phyloP scores from a whole-genome alignment of 2,888 invertebrate genomes.

The Anticlea derivata region DNA sequence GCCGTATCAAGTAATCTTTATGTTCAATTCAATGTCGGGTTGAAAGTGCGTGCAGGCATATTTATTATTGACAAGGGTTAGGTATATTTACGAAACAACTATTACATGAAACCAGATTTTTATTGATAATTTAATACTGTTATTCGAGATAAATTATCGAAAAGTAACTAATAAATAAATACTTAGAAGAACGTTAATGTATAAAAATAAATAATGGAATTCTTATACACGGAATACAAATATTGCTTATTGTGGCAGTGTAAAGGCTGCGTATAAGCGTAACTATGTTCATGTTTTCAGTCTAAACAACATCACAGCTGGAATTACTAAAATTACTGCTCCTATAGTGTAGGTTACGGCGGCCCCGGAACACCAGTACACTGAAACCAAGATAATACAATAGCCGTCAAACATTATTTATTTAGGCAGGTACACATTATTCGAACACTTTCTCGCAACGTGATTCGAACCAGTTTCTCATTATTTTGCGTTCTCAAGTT shows the following conservation, averaged over 20 bases:
- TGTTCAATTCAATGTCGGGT: too few species aligned
- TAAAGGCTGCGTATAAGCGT: conserved; percentile 30
- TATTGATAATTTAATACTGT: conserved; percentile 59
- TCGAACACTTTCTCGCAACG: too few species aligned
- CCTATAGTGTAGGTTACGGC: conserved; percentile 92
- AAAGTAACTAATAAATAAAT: conserved; percentile 29
- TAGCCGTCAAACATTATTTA: too few species aligned
- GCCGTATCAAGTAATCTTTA: too few species aligned
- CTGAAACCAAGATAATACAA: conserved; percentile 73
- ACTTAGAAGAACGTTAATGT: conserved; percentile 26
- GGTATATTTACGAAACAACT: too few species aligned
- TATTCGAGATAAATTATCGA: conserved; percentile 56
- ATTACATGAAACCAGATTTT: neutral
- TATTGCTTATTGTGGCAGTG: conserved; percentile 41
- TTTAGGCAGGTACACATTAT: too few species aligned
- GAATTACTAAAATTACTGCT: conserved; percentile 89
- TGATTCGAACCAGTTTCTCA: too few species aligned
- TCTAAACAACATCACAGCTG: conserved; percentile 87
- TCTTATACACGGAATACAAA: conserved; percentile 41
- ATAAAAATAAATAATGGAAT: conserved; percentile 43
- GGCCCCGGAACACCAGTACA: conserved; percentile 96
- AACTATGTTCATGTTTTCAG: conserved; percentile 57
- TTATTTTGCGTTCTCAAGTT: too few species aligned
- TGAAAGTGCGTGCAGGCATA: too few species aligned
- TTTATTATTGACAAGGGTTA: too few species aligned